Base-by-base conservation (phyloP, 2,113 vertebrate species). In the Telmatochromis sp. region DNA sequence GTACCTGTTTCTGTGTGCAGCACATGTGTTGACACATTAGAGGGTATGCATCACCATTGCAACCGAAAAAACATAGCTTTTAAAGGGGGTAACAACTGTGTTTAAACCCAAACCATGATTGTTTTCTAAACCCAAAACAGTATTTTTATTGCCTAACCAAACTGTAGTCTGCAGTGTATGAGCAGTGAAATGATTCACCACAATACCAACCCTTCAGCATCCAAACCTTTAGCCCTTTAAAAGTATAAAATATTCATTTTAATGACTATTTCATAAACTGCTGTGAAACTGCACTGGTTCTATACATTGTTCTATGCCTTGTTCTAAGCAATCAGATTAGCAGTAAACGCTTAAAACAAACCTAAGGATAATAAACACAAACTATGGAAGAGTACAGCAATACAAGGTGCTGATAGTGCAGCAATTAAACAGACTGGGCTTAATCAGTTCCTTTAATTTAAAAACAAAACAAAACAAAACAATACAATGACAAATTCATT, bases 171-270 rank as follows among this genome's bases (percentile, higher is more conserved):
- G 65, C 37, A 42, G 65, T 71, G n/a, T 42, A 71, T 71, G 12
- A 23, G 35, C 12, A 40, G 63, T 68, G 63, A 21, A 68, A 6
- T 6, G 35, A 68, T 68, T 68, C 63, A 68, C 35, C 63, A 68
- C 63, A 68, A 40, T 14, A 40, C 63, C n/a, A 68, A 68, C 35
- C 35, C 63, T 68, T 40, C 35, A 9, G 2, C 63, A 40, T 21
- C 63, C 63, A 40, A 68, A 68, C n/a, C 19, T 68, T 40, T 68
- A 68, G 63, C 35, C 63, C n/a, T 23, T 14, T 68, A 68, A 40
- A 40, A 65, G 35, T 68, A 68, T 40, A 23, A 23, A 14, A 40
- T 40, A 40, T 68, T 21, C 8, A 68, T 68, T 40, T 68, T 68
- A 40, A 68, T 40, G 35, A 40, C 5, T 40, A 68, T 68, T 40